Base-by-base conservation (phyloP, 2,888 invertebrate genomes). In the Onchidella celtica region DNA sequence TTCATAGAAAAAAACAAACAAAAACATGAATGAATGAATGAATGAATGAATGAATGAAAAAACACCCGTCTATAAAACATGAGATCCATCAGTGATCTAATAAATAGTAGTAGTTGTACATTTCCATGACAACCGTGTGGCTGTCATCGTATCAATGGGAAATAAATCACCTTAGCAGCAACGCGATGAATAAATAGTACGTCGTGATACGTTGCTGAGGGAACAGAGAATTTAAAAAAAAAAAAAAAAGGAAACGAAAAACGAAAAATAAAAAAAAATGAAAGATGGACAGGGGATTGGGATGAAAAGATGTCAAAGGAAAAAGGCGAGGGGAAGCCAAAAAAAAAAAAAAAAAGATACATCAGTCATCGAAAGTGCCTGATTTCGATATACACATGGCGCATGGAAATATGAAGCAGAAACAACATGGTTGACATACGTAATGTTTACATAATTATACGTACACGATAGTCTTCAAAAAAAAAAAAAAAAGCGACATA, bases 31-130 rank as follows among this genome's bases (percentile, higher is more conserved):
- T n/a, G n/a, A n/a, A n/a, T n/a, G n/a, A n/a, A n/a, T n/a, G n/a
- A n/a, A n/a, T n/a, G n/a, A n/a, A n/a, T n/a, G n/a, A n/a, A n/a
- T n/a, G n/a, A n/a, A n/a, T n/a, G n/a, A n/a, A n/a, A n/a, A n/a
- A n/a, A n/a, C n/a, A n/a, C n/a, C n/a, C n/a, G n/a, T n/a, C n/a
- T n/a, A n/a, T n/a, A n/a, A n/a, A n/a, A n/a, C n/a, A 17, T 29
- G 66, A 66, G 66, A 66, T 66, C 66, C 66, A 32, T 29, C 66
- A 66, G 66, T 29, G 66, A 66, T 66, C 66, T 29, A 66, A 66
- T 66, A 66, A 66, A 66, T 66, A 11, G 32, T 66, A 11, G 21
- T 66, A n/a, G 17, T n/a, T 61, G 21, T 61, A n/a, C 27, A 61
- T 61, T 61, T 17, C 61, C 9, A 61, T 61, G 61, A n/a, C 9